Conservation (phyloP, 2,113 vertebrate genomes). For the Regulus satrapa region DNA sequence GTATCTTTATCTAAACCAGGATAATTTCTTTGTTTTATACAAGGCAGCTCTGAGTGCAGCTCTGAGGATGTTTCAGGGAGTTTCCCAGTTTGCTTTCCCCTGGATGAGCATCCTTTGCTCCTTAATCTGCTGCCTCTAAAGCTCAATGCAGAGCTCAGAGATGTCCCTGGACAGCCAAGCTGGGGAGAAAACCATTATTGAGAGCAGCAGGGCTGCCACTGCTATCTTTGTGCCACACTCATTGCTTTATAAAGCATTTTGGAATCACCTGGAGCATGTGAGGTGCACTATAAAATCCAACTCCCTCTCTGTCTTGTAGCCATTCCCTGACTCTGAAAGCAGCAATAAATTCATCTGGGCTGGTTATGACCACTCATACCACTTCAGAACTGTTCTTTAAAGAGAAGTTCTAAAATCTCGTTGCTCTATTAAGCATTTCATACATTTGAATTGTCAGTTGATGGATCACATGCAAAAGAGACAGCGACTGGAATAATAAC, state of each 20-base stretch:
- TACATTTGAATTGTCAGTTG: background rate
- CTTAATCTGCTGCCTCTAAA: background rate
- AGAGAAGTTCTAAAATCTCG: constrained; percentile 8
- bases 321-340: background rate
- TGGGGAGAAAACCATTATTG: background rate
- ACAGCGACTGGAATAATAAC: constrained; percentile 25
- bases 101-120: background rate
- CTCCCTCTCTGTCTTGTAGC: background rate
- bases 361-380: background rate
- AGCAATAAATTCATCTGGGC: background rate
- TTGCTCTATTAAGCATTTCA: constrained; percentile 50
- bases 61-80: background rate
- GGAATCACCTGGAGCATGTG: background rate
- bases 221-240: background rate
- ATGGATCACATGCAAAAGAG: background rate
- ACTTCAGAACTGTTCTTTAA: constrained; percentile 10
- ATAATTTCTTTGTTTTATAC: background rate
- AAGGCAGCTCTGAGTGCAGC: background rate
- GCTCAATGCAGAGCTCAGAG: background rate
- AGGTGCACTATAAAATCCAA: background rate
- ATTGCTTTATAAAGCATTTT: background rate
- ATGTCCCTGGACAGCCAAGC: background rate
- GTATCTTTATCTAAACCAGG: background rate
- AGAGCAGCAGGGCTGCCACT: background rate
- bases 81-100: background rate